A percentile compares a stretch with the other conserved stretches of the same genome.
Conservation (phyloP, 2,113 vertebrate species). For the Nyctibius bracteatus region DNA sequence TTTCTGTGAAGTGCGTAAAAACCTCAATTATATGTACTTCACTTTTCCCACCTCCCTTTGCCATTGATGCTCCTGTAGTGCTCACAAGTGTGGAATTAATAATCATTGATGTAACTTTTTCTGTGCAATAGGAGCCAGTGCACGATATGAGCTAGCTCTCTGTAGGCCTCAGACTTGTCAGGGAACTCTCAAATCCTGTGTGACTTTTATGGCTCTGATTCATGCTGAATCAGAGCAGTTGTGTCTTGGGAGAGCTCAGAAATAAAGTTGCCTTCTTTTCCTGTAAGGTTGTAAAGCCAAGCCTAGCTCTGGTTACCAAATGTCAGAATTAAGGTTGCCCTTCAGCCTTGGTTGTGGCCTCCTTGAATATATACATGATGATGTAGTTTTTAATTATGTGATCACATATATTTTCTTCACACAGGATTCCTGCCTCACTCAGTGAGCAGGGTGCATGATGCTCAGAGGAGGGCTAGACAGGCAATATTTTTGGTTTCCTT, state of each 20-base stretch:
- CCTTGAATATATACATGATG: rapidly evolving
- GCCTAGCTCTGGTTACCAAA: not conserved
- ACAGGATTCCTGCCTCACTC: not conserved
- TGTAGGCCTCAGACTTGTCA: not conserved
- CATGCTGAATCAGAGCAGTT: not conserved
- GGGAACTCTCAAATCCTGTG: not conserved
- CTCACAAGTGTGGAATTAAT: not conserved
- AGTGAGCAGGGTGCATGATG: not conserved
- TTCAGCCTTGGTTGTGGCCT: not conserved
- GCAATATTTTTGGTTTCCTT: not conserved
- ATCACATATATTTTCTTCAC: not conserved
- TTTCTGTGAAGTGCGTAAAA: not conserved
- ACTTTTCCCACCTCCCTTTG: not conserved
- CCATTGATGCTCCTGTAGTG: rapidly evolving
- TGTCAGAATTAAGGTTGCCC: not conserved
- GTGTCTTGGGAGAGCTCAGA: not conserved
- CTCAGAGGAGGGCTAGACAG: not conserved
- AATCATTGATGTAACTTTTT: not conserved
- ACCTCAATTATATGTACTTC: rapidly evolving
- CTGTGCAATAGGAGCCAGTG: rapidly evolving
- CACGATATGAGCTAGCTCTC: rapidly evolving
- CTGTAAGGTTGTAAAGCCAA: not conserved
- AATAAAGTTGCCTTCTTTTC: not conserved
- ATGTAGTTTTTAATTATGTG: not conserved
- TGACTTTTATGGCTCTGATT: slow-evolving; percentile 24